Conservation (phyloP, 2,888 invertebrate genomes). For the Galerucella pusilla region DNA sequence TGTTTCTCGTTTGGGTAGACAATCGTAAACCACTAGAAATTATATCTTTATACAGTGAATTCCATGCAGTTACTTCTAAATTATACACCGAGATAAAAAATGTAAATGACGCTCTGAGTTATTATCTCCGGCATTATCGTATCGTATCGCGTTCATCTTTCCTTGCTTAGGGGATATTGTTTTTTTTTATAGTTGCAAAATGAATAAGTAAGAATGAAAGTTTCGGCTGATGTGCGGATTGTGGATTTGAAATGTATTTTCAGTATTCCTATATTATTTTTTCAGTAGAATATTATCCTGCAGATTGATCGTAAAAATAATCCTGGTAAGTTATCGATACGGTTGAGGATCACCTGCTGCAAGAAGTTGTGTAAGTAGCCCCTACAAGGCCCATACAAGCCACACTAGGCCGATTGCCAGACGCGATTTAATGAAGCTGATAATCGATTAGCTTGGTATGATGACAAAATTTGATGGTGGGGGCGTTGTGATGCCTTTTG, state of each 20-base stretch:
- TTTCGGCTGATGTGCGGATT: neutral
- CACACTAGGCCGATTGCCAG: no score
- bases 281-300: no score
- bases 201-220: neutral
- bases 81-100: constrained; percentile 59
- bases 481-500: no score
- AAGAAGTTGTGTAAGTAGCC: no score
- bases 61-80: constrained; percentile 56
- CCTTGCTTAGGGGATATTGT: constrained; percentile 45
- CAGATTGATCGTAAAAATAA: no score
- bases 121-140: constrained; percentile 48
- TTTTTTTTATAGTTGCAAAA: constrained; percentile 20
- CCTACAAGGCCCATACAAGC: no score
- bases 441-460: no score
- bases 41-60: constrained; percentile 61
- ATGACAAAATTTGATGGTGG: no score
- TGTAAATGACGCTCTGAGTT: constrained; percentile 56
- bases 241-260: neutral
- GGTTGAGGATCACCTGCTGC: no score
- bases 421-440: no score
- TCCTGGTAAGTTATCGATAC: no score
- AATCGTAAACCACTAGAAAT: constrained; percentile 64
- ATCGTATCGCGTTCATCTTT: constrained; percentile 40
- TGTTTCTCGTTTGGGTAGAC: constrained; percentile 64
- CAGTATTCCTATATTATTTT: no score